phyloP scores from a whole-genome alignment of 2,888 invertebrate genomes.

The Pyralis farinalis region DNA sequence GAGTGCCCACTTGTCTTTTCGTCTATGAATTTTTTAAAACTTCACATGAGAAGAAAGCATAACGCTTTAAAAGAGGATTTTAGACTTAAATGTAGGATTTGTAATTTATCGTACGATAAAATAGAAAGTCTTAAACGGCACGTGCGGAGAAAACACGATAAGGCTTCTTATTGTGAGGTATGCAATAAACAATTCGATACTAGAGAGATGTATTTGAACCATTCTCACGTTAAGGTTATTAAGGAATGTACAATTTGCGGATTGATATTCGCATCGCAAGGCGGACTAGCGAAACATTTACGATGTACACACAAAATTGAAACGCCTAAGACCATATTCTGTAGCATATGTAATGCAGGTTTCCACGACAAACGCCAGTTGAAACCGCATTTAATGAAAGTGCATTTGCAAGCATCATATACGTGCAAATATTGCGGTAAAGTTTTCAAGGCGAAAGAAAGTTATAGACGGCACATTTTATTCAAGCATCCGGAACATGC shows the following conservation, averaged over 20 bases:
- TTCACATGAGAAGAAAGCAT: slow-evolving; percentile 69
- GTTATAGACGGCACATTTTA: slow-evolving; percentile 56
- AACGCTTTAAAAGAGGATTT: slow-evolving; percentile 61
- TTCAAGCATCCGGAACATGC: slow-evolving; percentile 49
- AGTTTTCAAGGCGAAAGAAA: slow-evolving; percentile 62
- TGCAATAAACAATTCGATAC: slow-evolving; percentile 64
- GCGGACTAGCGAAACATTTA: slow-evolving; percentile 61
- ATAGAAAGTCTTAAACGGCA: slow-evolving; percentile 70
- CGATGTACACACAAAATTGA: slow-evolving; percentile 62
- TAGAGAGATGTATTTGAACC: slow-evolving; percentile 52
- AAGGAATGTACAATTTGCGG: slow-evolving; percentile 64
- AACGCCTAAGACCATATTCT: slow-evolving; percentile 54
- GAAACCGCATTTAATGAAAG: slow-evolving; percentile 60
- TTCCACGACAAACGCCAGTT: slow-evolving; percentile 60
- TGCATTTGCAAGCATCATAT: slow-evolving; percentile 64
- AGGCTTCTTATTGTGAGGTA: slow-evolving; percentile 53
- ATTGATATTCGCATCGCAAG: slow-evolving; percentile 59
- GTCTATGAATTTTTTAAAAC: slow-evolving; percentile 54
- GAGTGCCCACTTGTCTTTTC: slow-evolving; percentile 66
- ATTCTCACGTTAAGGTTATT: slow-evolving; percentile 55
- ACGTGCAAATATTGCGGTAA: slow-evolving; percentile 59
- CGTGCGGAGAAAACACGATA: slow-evolving; percentile 61
- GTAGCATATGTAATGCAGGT: slow-evolving; percentile 59
- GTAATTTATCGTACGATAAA: slow-evolving; percentile 68
- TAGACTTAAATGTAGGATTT: slow-evolving; percentile 62